Percentiles rank a stretch among this genome's conserved stretches.
Evolutionary conservation across 2,888 invertebrate genomes (phyloP).

Genomic region (Polia nebulosa): DNA sequence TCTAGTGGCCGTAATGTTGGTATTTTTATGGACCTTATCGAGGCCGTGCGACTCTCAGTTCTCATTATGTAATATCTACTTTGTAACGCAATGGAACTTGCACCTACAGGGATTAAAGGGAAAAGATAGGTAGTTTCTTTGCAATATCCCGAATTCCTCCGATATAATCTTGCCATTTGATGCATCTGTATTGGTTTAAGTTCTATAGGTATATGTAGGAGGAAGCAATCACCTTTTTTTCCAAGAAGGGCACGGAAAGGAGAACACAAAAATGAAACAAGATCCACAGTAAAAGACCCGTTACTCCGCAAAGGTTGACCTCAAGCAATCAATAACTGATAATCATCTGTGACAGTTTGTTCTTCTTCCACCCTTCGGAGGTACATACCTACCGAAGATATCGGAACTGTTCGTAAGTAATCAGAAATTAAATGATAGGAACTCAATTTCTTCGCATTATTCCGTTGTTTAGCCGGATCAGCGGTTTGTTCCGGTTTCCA

Average conservation of each 20-base stretch:
- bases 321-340: conserved; percentile 61
- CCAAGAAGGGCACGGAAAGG: conserved; percentile 33
- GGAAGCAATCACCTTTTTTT: conserved; percentile 28
- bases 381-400: conserved; percentile 20
- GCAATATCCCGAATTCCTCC: background rate
- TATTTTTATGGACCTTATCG: conserved; percentile 59
- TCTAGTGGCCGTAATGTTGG: conserved; percentile 40
- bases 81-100: conserved; percentile 19
- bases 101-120: conserved; percentile 2
- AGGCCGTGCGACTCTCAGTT: conserved; percentile 45
- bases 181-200: conserved; percentile 14
- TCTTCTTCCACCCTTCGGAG: conserved; percentile 10
- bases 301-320: conserved; percentile 51
- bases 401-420: conserved; percentile 17
- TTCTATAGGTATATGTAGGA: conserved; percentile 29
- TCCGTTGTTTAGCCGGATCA: conserved; percentile 47
- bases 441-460: conserved; percentile 46
- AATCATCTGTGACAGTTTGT: conserved; percentile 35
- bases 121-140: background rate
- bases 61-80: conserved; percentile 32
- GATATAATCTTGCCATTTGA: background rate
- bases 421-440: conserved; percentile 30
- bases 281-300: conserved; percentile 42
- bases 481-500: conserved; percentile 51
- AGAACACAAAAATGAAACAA: conserved; percentile 33